Evolutionary conservation across 1,140 invertebrate species (phyloP), one percentile per base, ranked within the genome.

Genomic region (Calosoma granatense): DNA sequence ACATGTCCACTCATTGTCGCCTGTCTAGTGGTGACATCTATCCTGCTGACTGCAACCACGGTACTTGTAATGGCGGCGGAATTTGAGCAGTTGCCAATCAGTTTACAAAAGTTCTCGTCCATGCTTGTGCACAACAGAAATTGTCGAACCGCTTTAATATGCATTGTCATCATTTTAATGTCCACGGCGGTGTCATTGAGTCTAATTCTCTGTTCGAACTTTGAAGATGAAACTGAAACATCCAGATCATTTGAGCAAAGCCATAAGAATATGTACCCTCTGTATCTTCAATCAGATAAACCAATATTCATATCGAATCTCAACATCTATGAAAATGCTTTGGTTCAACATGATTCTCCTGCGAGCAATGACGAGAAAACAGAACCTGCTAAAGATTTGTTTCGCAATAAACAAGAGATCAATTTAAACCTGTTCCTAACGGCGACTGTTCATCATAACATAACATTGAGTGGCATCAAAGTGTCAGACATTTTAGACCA

Each of bases 21-120:
- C 19, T 79, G 79, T 30, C 66, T 90, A 12, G 59, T 77, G 0
- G 68, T 77, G 6, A 83, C 87, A 55, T 87, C 88, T 0, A 55
- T 87, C 1, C 67, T 87, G 2, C 72, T 92, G 26, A 77, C 79
- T 14, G 70, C 78, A 0, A 85, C 84, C 2, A 83, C 87, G 36
- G 69, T 88, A 6, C 67, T 92, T 12, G 88, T 92, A 9, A 90
- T 94, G 88, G 87, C 88, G 1, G 90, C 92, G 65, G 89, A 92
- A 70, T 90, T 91, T 69, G 76, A 81, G 47, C 77, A 80, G 21
- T 67, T 86, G 1, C 81, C 85, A 1, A 72, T 73, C 15, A 76
- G 72, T 41, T 69, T 93, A 1, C 81, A 84, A 52, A 76, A 77
- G n/a, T 79, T 85, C 15, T 91, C 89, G 0, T 83, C 81, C 0